Evolutionary conservation across 2,888 invertebrate species (phyloP).

Genomic region (Pardosa pseudoannulata): DNA sequence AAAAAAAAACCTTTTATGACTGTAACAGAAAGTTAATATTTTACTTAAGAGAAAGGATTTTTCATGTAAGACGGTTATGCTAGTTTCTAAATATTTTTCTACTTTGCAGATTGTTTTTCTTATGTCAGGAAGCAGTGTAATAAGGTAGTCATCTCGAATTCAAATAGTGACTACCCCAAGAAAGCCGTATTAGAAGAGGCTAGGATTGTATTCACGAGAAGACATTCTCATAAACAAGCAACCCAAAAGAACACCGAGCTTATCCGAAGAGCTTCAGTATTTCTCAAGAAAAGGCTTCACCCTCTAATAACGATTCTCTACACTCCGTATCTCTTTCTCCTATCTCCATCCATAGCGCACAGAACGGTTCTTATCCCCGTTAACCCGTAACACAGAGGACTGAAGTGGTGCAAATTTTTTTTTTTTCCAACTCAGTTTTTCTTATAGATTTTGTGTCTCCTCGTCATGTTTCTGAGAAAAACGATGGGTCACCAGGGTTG

Average conservation of each 20-base stretch:
- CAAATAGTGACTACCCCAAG: too few species aligned
- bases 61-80: too few species aligned
- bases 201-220: too few species aligned
- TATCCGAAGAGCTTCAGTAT: background rate
- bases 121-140: too few species aligned
- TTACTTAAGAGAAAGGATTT: too few species aligned
- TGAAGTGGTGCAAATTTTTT: constrained; percentile 27
- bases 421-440: background rate
- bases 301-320: background rate
- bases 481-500: constrained; percentile 64
- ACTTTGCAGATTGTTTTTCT: too few species aligned
- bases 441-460: constrained; percentile 17
- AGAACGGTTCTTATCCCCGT: background rate
- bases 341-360: background rate
- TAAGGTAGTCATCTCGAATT: too few species aligned
- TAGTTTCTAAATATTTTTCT: too few species aligned
- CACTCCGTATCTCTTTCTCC: background rate
- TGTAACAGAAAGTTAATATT: too few species aligned
- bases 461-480: constrained; percentile 38
- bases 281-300: background rate
- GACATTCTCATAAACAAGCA: too few species aligned
- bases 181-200: too few species aligned
- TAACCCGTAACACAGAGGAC: constrained; percentile 15
- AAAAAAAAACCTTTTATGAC: too few species aligned
- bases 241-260: background rate